These are phyloP conservation scores for Mythimna loreyi DNA, from an alignment of 2,888 invertebrate species.

Conservation along the genomic window DNA sequence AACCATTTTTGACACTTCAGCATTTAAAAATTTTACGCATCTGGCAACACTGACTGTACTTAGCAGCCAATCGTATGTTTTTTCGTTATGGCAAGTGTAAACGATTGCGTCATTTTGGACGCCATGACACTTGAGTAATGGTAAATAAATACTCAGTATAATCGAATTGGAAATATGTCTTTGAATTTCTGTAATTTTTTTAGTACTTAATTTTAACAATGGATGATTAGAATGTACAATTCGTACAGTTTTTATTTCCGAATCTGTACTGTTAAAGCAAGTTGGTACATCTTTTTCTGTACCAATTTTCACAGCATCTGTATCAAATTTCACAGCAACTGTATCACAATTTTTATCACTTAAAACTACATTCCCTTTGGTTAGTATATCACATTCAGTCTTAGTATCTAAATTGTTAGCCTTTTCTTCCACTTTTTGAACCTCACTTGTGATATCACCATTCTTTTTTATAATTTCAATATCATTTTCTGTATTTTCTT, in stretches of 20 bases:
- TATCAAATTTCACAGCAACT: not conserved
- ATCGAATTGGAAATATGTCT: conserved; percentile 63
- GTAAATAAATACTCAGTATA: conserved; percentile 62
- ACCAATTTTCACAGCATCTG: not conserved
- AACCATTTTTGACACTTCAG: conserved; percentile 60
- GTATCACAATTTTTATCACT: conserved; percentile 42
- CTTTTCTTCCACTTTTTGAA: not conserved
- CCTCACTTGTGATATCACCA: not conserved
- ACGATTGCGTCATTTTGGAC: conserved; percentile 72
- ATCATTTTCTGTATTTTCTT: not conserved
- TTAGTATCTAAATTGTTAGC: not conserved
- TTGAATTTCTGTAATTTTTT: conserved; percentile 43
- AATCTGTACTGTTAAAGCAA: not conserved
- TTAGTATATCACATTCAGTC: conserved; percentile 21
- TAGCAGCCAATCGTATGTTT: conserved; percentile 66
- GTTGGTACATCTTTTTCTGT: not conserved
- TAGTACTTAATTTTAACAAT: conserved; percentile 43
- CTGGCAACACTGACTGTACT: conserved; percentile 53
- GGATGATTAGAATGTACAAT: conserved; percentile 62
- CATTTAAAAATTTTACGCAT: conserved; percentile 50
- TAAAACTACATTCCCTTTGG: conserved; percentile 37
- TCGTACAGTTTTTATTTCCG: conserved; percentile 40
- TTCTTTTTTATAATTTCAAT: not conserved
- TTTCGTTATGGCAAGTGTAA: conserved; percentile 75
- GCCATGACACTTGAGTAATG: conserved; percentile 77